These are phyloP conservation scores for Dendrophyllia cribrosa DNA, from an alignment of 64 coral and sea anemone genomes.

Conservation along the genomic window DNA sequence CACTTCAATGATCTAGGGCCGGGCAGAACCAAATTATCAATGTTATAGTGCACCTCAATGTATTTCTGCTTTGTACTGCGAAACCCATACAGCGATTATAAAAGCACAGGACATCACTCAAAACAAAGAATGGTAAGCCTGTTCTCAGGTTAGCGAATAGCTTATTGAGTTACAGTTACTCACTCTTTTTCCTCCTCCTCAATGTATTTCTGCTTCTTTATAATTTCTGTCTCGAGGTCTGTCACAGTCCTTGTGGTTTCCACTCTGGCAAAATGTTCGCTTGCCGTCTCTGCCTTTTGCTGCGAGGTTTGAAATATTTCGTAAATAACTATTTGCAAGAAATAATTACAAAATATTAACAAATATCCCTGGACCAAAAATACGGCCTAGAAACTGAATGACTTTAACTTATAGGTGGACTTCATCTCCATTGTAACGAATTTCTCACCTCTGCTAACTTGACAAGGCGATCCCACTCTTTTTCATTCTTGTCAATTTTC, in stretches of 20 bases:
- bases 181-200: conserved; percentile 47
- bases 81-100: too few species aligned
- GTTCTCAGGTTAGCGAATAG: neutral
- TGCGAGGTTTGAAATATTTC: neutral
- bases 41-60: too few species aligned
- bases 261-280: conserved; percentile 34
- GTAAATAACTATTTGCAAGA: too few species aligned
- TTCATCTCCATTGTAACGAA: too few species aligned
- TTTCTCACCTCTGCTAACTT: conserved; percentile 24
- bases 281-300: conserved; percentile 30
- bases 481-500: conserved; percentile 12
- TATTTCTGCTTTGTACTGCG: too few species aligned
- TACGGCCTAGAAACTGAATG: too few species aligned
- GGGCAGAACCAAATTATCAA: too few species aligned
- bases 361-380: too few species aligned
- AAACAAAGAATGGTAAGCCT: neutral
- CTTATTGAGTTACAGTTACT: conserved; percentile 4
- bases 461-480: neutral
- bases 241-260: conserved; percentile 37
- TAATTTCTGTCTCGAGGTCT: conserved; percentile 55
- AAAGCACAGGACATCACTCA: too few species aligned
- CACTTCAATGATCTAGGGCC: too few species aligned
- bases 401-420: too few species aligned
- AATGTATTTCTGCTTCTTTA: conserved; percentile 38
- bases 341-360: neutral